Conservation (phyloP, 2,797 vertebrate genomes). For the Chaetophractus vellerosus region DNA sequence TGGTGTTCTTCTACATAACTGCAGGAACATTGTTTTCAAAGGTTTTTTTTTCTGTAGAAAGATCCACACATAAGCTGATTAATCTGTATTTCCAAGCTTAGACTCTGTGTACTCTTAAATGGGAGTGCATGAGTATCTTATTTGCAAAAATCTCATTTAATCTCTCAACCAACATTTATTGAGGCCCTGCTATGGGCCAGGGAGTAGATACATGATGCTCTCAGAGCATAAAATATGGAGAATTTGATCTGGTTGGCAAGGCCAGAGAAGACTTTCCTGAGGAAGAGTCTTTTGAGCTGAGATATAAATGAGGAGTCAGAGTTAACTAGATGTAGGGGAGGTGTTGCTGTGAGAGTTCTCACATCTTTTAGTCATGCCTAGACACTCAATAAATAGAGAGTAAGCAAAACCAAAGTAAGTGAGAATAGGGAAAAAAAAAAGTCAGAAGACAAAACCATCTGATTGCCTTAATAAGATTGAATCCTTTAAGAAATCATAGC, state of each 20-base stretch:
- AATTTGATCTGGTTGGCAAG: neutral
- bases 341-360: neutral
- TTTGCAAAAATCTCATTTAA: neutral
- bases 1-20: neutral
- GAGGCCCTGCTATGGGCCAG: neutral
- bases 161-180: neutral
- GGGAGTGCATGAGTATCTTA: neutral
- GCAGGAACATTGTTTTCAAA: constrained; percentile 16
- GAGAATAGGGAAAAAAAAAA: neutral
- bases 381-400: neutral
- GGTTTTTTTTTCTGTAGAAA: neutral
- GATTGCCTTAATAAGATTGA: neutral
- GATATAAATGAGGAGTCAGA: neutral
- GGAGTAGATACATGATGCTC: neutral
- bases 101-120: neutral
- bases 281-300: neutral
- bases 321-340: neutral
- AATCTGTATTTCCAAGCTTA: neutral
- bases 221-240: neutral
- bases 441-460: neutral
- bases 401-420: neutral
- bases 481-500: neutral
- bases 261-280: neutral
- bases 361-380: neutral
- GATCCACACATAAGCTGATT: neutral